phyloP scores from a whole-genome alignment of 2,797 vertebrate genomes.

The Leuciscus waleckii region DNA sequence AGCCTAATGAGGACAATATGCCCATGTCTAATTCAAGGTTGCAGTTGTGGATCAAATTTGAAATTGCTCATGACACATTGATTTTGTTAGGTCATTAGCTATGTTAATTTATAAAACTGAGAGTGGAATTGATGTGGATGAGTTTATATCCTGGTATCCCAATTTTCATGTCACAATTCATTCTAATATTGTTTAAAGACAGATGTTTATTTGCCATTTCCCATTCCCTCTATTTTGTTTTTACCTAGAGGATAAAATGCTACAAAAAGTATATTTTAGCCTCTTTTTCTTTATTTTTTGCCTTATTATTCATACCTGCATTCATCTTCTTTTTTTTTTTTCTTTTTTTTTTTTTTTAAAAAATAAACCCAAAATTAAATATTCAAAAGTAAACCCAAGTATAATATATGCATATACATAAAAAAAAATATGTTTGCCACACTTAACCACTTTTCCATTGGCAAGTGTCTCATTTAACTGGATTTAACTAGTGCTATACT shows the following conservation, averaged over 20 bases:
- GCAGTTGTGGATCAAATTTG: not conserved
- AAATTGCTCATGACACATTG: not conserved
- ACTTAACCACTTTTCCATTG: not conserved
- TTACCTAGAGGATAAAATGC: not conserved
- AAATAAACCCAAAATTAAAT: too few relatives aligned
- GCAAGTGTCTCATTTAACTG: not conserved
- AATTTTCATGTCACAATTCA: not conserved
- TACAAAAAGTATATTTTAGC: not conserved
- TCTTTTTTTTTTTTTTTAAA: too few relatives aligned
- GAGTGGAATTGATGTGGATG: not conserved
- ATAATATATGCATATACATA: not conserved
- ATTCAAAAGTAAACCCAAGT: not conserved
- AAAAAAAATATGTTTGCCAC: not conserved
- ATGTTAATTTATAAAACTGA: slow-evolving; percentile 1
- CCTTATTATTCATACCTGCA: not conserved
- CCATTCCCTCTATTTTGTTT: not conserved
- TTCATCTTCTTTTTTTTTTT: not conserved
- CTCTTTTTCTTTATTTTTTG: not conserved
- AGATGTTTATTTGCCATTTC: not conserved
- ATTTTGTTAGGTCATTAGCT: not conserved
- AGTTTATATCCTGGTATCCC: not conserved
- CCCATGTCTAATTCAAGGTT: not conserved
- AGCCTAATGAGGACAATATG: not conserved
- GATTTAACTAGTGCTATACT: not conserved
- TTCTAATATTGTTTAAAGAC: not conserved